phyloP scores from a whole-genome alignment of 1,140 invertebrate genomes.

The Lucilia cuprina region DNA sequence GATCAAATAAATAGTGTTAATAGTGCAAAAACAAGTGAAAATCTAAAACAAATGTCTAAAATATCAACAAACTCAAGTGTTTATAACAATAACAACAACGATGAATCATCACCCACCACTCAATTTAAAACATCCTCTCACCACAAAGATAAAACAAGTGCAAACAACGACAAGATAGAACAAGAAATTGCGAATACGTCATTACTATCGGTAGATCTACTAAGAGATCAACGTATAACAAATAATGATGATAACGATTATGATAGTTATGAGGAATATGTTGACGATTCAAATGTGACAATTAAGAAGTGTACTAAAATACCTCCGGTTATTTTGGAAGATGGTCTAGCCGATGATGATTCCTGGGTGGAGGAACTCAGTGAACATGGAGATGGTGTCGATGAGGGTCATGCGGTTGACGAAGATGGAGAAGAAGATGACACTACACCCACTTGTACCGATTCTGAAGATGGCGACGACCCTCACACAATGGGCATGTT shows the following conservation, averaged over 20 bases:
- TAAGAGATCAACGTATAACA: constrained; percentile 32
- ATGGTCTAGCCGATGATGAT: constrained; percentile 84
- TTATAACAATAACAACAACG: not conserved
- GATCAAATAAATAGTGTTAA: constrained; percentile 11
- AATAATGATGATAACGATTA: constrained; percentile 25
- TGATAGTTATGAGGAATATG: constrained; percentile 49
- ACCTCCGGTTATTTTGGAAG: constrained; percentile 76
- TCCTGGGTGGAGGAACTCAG: constrained; percentile 87
- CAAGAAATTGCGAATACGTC: not conserved
- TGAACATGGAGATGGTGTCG: constrained; percentile 77
- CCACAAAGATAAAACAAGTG: constrained; percentile 18
- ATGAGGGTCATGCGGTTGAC: constrained; percentile 78
- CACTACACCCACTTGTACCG: constrained; percentile 66
- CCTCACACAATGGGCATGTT: constrained; percentile 50
- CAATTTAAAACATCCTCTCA: constrained; percentile 22
- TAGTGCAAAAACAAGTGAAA: constrained; percentile 16
- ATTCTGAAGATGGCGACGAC: constrained; percentile 61
- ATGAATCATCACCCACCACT: constrained; percentile 21
- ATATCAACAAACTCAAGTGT: constrained; percentile 20
- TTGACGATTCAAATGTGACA: constrained; percentile 68
- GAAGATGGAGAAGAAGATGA: constrained; percentile 71
- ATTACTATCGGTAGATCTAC: constrained; percentile 22
- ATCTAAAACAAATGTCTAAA: constrained; percentile 24
- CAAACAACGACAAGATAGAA: constrained; percentile 13
- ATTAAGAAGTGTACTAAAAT: constrained; percentile 42